A percentile compares a stretch with the other conserved stretches of the same genome.
phyloP scores from a whole-genome alignment of 53 echinoderm and acorn worm species.

The Astropecten irregularis region DNA sequence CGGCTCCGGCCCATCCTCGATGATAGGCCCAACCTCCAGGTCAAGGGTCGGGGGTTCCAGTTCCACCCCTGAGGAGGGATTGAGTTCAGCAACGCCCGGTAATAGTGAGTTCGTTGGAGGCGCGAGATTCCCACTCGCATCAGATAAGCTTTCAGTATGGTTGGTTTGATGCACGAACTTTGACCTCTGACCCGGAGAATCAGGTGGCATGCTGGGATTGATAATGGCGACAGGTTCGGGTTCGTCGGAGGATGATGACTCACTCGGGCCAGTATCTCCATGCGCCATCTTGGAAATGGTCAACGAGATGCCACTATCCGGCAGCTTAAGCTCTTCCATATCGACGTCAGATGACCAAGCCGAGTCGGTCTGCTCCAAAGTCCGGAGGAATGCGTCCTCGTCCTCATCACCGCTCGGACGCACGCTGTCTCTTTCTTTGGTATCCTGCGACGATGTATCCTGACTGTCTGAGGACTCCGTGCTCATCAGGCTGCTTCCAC shows the following conservation, averaged over 20 bases:
- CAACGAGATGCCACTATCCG: neutral
- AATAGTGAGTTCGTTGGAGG: neutral
- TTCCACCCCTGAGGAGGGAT: slow-evolving; percentile 18
- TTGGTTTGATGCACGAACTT: neutral
- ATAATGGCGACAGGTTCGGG: slow-evolving; percentile 72
- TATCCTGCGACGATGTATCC: neutral
- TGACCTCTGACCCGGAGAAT: slow-evolving; percentile 36
- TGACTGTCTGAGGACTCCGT: slow-evolving; percentile 1
- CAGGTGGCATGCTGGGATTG: slow-evolving; percentile 76
- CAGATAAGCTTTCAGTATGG: neutral
- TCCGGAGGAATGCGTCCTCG: slow-evolving; percentile 22
- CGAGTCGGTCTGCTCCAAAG: slow-evolving; percentile 33
- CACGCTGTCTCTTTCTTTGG: neutral
- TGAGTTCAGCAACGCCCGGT: neutral
- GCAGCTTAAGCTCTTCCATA: slow-evolving; percentile 11
- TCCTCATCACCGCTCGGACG: no score
- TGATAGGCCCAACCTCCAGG: slow-evolving; percentile 36
- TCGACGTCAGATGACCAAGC: slow-evolving; percentile 28
- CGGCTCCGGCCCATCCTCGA: slow-evolving; percentile 40
- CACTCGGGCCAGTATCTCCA: neutral
- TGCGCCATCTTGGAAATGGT: slow-evolving; percentile 18
- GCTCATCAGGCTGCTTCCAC: slow-evolving; percentile 1
- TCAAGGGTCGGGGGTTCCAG: slow-evolving; percentile 70
- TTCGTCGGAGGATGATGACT: neutral
- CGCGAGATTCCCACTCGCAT: neutral